Conservation (phyloP, 2,113 vertebrate species). For the Toxotes jaculatrix region DNA sequence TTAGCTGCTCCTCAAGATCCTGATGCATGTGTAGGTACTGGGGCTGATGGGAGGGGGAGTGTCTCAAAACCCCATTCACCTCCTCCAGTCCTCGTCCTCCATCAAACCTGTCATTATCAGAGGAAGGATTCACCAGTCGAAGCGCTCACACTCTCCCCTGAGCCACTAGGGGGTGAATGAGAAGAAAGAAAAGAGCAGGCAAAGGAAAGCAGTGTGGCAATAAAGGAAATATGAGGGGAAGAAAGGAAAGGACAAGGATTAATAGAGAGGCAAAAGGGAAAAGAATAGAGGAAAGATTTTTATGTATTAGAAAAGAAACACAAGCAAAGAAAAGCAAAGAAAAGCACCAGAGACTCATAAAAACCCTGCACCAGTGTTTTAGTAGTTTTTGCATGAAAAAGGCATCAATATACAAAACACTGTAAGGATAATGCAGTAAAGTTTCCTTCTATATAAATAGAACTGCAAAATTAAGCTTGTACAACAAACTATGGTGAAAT, state of each 20-base stretch:
- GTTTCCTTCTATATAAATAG: no score
- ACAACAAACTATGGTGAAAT: background rate
- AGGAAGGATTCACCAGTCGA: slow-evolving; percentile 97
- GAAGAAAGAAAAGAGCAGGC: slow-evolving; percentile 12
- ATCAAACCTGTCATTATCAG: slow-evolving; percentile 80
- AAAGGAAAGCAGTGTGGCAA: slow-evolving; percentile 20
- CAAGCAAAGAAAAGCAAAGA: slow-evolving; percentile 26
- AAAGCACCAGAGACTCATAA: background rate
- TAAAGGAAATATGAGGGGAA: slow-evolving; percentile 10
- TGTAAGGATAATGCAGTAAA: no score
- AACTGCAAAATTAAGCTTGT: background rate
- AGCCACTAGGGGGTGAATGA: slow-evolving; percentile 80
- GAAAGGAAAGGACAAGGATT: slow-evolving; percentile 13
- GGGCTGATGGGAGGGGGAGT: slow-evolving; percentile 19
- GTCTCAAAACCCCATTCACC: slow-evolving; percentile 72
- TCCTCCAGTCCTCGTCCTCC: slow-evolving; percentile 68
- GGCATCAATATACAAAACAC: background rate
- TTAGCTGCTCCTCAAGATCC: slow-evolving; percentile 28
- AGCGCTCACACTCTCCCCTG: slow-evolving; percentile 88
- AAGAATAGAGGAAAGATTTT: slow-evolving; percentile 1
- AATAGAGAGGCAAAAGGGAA: slow-evolving; percentile 3
- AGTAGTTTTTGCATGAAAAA: background rate
- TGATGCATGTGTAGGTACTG: background rate
- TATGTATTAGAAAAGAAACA: slow-evolving; percentile 21
- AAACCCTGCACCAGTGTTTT: background rate